Base-by-base conservation (phyloP, 2,888 invertebrate species). In the Volucella inanis region DNA sequence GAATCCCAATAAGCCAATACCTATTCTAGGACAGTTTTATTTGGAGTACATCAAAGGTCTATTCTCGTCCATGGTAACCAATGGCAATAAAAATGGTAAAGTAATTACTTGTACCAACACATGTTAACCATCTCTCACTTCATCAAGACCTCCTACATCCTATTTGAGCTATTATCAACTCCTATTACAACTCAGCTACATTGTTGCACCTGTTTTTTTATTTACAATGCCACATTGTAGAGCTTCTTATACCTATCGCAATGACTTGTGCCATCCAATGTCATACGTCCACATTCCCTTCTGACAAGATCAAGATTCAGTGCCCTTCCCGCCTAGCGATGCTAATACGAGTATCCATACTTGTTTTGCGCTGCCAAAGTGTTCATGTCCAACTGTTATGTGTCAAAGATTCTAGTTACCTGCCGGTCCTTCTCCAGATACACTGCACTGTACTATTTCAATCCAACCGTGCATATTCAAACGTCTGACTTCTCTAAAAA, bases 381-480 rank as follows among this genome's bases (percentile, higher is more conserved):
- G 80, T 80, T 71, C 80, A 76, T 77, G 81, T 81, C 77, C 72
- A 81, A 77, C 76, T 76, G 50, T 59, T 72, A 41, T 80, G 67
- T 64, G 75, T 76, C 76, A 72, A 76, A 55, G 62, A 80, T 67
- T 75, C 65, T 50, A 11, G 71, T 76, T 72, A 64, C 74, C 59
- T 68, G 76, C 67, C 65, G 55, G 76, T 72, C 65, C 38, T 49
- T 41, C 65, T 61, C 18, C 31, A 6, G 31, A 31, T 31, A 0
- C 31, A 31, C 6, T 6, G 31, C 31, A 59, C 43, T 72, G 72
- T 57, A 81, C 68, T 77, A 81, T 76, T 72, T 76, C 55, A 71
- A 62, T 52, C 45, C 45, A 61, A 12, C 57, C 8, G 52, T 31
- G 76, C 65, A 77, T 61, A 80, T 75, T 68, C 55, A 79, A 84